Evolutionary conservation across 2,113 vertebrate genomes (phyloP).

Genomic region (Tauraco erythrolophus): DNA sequence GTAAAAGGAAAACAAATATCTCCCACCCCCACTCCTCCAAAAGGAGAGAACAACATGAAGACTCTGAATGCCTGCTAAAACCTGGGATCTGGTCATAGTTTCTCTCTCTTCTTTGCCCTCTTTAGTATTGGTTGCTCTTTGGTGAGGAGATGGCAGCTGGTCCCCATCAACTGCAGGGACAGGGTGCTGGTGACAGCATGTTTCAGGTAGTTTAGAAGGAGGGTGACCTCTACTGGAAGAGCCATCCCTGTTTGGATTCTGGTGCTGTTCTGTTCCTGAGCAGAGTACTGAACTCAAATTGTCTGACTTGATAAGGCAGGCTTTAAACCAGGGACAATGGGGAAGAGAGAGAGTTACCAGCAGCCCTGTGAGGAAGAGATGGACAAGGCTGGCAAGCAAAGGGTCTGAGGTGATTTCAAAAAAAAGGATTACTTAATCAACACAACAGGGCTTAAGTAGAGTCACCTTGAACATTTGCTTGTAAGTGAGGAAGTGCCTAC

Average conservation of each 20-base stretch:
- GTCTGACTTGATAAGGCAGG: neutral
- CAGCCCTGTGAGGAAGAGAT: neutral
- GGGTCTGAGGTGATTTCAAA: neutral
- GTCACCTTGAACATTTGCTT: neutral
- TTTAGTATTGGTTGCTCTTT: neutral
- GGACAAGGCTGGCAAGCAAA: neutral
- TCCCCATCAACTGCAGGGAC: neutral
- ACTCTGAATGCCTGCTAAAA: neutral
- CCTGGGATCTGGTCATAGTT: accelerated
- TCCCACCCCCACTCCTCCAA: accelerated
- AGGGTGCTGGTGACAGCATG: too few species aligned
- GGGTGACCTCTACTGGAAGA: neutral
- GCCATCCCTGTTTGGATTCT: neutral
- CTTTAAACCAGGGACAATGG: neutral
- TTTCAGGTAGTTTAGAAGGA: neutral
- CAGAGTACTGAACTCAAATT: neutral
- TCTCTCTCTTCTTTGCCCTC: neutral
- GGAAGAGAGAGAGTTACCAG: neutral
- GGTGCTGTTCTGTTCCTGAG: neutral
- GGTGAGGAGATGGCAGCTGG: accelerated
- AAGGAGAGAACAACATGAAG: neutral
- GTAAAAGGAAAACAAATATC: neutral
- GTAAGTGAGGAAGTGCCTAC: neutral
- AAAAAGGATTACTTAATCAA: neutral
- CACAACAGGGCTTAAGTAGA: neutral